Conservation (phyloP, 2,888 invertebrate species). For the Orthonychiurus folsomi region DNA sequence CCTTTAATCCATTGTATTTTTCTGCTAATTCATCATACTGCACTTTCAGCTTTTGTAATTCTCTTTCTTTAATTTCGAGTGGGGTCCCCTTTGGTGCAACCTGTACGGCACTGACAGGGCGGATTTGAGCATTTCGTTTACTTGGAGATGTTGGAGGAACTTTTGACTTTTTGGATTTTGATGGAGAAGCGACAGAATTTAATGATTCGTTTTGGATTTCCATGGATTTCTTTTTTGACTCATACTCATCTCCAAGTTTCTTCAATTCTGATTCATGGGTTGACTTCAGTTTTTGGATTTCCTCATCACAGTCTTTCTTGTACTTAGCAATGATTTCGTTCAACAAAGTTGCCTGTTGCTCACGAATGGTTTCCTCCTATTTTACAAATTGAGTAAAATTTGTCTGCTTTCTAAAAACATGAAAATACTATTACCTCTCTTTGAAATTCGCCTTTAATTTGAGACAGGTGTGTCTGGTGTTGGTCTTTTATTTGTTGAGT, state of each 20-base stretch:
- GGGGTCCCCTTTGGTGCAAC: not conserved
- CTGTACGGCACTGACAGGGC: too few relatives aligned
- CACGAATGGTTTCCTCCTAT: conserved; percentile 23
- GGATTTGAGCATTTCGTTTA: too few relatives aligned
- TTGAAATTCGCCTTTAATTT: conserved; percentile 21
- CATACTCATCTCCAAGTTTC: conserved; percentile 20
- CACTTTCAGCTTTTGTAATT: conserved; percentile 51
- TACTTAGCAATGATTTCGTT: conserved; percentile 22
- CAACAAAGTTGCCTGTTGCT: conserved; percentile 22
- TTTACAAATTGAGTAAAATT: conserved; percentile 10
- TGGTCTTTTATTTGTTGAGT: conserved; percentile 25
- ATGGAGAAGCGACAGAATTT: too few relatives aligned
- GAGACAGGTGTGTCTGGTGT: conserved; percentile 23
- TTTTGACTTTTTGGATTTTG: too few relatives aligned
- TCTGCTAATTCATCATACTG: conserved; percentile 73
- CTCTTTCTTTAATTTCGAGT: conserved; percentile 17
- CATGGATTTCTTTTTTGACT: conserved; percentile 15
- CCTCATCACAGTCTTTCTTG: conserved; percentile 22
- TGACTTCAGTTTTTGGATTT: conserved; percentile 16
- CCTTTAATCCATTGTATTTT: conserved; percentile 69
- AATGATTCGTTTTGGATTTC: not conserved
- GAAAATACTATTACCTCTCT: conserved; percentile 34
- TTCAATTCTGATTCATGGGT: conserved; percentile 17
- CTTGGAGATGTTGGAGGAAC: too few relatives aligned
- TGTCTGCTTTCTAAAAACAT: not conserved